These are phyloP conservation scores for Hycleus phaleratus DNA, from an alignment of 1,140 invertebrate genomes.

Conservation along the genomic window DNA sequence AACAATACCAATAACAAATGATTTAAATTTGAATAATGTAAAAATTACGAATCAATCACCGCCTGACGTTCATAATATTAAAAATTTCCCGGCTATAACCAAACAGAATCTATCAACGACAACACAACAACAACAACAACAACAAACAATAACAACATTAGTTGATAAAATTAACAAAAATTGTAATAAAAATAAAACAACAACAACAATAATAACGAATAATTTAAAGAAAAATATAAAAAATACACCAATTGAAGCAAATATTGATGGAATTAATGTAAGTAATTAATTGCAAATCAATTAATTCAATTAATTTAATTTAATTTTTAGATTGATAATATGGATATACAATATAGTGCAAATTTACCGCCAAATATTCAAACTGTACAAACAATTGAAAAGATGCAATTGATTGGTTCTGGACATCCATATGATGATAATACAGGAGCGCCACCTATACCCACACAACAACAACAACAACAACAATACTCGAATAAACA, in stretches of 20 bases:
- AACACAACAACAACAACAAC: slow-evolving; percentile 15
- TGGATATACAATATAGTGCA: slow-evolving; percentile 2
- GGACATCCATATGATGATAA: slow-evolving; percentile 1
- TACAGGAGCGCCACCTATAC: neutral
- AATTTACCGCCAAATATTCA: slow-evolving; percentile 32
- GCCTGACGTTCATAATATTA: slow-evolving; percentile 30
- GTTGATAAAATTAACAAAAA: slow-evolving; percentile 1
- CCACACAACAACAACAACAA: slow-evolving; percentile 1
- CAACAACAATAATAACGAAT: neutral
- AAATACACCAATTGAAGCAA: neutral
- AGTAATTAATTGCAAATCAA: no score
- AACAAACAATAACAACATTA: slow-evolving; percentile 11
- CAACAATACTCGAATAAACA: neutral
- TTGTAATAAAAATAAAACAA: slow-evolving; percentile 10
- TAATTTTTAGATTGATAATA: no score
- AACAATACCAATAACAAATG: neutral
- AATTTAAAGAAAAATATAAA: slow-evolving; percentile 1
- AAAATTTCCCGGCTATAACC: slow-evolving; percentile 27
- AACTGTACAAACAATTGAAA: slow-evolving; percentile 37
- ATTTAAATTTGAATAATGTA: neutral
- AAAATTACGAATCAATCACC: neutral
- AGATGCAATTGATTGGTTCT: slow-evolving; percentile 32
- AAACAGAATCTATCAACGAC: slow-evolving; percentile 5
- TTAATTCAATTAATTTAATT: no score
- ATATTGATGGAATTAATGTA: no score